Evolutionary conservation across 2,113 vertebrate species (phyloP).

Genomic region (Athene noctua): DNA sequence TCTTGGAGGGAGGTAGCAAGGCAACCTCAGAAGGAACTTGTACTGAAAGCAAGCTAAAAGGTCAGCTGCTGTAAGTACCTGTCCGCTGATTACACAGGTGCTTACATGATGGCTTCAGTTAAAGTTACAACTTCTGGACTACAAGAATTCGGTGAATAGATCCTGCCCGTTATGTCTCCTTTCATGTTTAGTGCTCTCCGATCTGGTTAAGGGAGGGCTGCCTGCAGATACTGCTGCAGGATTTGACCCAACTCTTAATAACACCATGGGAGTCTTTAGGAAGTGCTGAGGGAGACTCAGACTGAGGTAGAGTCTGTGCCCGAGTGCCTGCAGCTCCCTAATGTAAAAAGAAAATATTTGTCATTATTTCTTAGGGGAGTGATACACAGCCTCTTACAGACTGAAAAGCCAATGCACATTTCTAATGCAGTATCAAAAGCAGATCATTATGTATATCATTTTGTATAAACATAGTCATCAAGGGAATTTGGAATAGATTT

Average conservation of each 20-base stretch:
- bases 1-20: not conserved
- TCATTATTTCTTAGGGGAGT: constrained; percentile 17
- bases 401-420: constrained; percentile 26
- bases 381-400: not conserved
- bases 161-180: not conserved
- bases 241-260: not conserved
- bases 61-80: not conserved
- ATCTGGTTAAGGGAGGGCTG: not conserved
- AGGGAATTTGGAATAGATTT: constrained; percentile 59
- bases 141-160: not conserved
- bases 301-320: not conserved
- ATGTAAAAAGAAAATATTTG: not conserved
- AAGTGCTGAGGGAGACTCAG: not conserved
- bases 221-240: not conserved
- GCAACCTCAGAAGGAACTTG: not conserved
- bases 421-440: constrained; percentile 55
- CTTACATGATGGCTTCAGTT: not conserved
- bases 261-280: not conserved
- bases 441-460: constrained; percentile 64
- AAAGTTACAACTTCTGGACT: not conserved
- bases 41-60: not conserved
- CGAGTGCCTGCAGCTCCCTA: not conserved
- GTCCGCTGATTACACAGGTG: accelerated
- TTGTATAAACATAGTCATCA: constrained; percentile 63
- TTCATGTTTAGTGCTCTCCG: not conserved